Base-by-base conservation (phyloP, 2,888 invertebrate species). In the Piscicola geometra region DNA sequence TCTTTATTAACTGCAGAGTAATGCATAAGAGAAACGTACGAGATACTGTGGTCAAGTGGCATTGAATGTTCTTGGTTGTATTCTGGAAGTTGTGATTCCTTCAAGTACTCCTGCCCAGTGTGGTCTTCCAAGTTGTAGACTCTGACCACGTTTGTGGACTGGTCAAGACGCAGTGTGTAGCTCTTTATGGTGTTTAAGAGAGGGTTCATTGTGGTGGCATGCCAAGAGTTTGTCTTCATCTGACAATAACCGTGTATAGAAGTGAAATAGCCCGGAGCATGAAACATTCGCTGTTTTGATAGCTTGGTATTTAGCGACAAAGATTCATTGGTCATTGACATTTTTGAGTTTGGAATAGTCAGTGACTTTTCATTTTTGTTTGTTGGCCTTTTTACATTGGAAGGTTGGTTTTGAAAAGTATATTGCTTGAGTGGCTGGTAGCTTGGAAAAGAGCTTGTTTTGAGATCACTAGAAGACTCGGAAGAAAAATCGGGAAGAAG, bases 101-200 rank as follows among this genome's bases (percentile, higher is more conserved):
- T 47, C 21, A 21, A 47, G 50, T 47, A 21, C 9, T 15, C 12
- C 41, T 5, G 15, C 41, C 15, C 41, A 9, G 9, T 25, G 60
- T 56, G 5, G 60, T 56, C n/a, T 5, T 18, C 12, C 5, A 56
- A 25, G 60, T 56, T 56, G 60, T 56, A 56, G 25, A 56, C 60
- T n/a, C 60, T 56, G n/a, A 56, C 60, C 9, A 56, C 60, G n/a
- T 56, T 56, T 9, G 60, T 56, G 25, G 60, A 56, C 60, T 56
- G 21, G 60, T 18, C 12, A 5, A 56, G 21, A 25, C 25, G 21
- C 5, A 25, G 5, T 5, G 60, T 5, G 60, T 56, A 56, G 21
- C 25, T 18, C 3, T n/a, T 5, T 41, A 5, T 41, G 5, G 41
- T 41, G 41, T 5, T 9, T 5, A 9, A 41, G 41, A 41, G 5